A percentile compares a stretch with the other conserved stretches of the same genome.
Evolutionary conservation across 2,113 vertebrate species (phyloP).

Genomic region (Hyaena hyaena): DNA sequence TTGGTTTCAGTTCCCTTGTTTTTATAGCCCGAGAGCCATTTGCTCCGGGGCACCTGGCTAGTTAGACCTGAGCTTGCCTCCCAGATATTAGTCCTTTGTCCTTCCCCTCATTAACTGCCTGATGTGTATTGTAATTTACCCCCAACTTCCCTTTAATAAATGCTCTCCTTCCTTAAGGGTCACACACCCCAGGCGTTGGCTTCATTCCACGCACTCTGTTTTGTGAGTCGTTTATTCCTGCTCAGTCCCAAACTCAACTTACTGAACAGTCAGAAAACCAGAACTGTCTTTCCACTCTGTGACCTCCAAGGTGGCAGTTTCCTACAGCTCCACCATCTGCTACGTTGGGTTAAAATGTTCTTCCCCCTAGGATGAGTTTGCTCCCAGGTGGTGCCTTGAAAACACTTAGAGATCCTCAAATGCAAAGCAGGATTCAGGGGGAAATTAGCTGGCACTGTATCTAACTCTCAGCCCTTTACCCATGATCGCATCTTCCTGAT

Average conservation of each 20-base stretch:
- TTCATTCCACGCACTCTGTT: neutral
- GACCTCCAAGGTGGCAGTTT: conserved; percentile 13
- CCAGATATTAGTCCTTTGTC: neutral
- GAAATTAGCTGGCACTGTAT: neutral
- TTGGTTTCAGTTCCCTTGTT: neutral
- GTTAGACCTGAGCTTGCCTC: neutral
- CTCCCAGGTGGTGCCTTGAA: conserved; percentile 28
- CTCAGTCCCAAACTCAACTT: conserved; percentile 37
- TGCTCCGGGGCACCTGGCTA: neutral
- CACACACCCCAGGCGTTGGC: conserved; percentile 24
- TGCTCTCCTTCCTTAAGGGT: conserved; percentile 26
- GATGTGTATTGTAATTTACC: conserved; percentile 38
- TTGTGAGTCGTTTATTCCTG: neutral
- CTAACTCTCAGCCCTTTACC: neutral
- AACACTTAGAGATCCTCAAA: neutral
- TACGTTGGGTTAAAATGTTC: neutral
- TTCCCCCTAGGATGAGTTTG: conserved; percentile 32
- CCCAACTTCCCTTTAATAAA: conserved; percentile 62
- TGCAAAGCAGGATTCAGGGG: neutral
- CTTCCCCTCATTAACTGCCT: conserved; percentile 43
- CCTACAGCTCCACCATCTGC: conserved; percentile 64
- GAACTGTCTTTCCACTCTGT: conserved; percentile 17
- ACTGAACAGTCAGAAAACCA: conserved; percentile 58
- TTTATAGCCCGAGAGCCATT: neutral
- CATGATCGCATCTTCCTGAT: neutral